Evolutionary conservation across 2,888 invertebrate genomes (phyloP), one percentile per base, ranked within the genome.

Genomic region (Drosophila trichaetosa): DNA sequence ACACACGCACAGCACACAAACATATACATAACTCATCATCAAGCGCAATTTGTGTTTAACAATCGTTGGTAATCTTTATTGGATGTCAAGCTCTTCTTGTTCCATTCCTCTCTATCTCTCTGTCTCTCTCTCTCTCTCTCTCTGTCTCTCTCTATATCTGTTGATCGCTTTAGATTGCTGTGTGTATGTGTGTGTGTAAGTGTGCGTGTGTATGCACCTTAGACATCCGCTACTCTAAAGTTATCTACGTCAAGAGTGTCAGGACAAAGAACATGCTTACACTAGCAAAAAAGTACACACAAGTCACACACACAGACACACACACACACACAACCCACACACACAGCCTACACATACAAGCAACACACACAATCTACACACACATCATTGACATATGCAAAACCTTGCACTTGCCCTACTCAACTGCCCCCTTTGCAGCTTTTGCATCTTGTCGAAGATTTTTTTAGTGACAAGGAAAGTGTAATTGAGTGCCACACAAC

Each of bases 51-150:
- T 85, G 87, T 87, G 87, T 87, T 87, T 85, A 85, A 85, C 84
- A 87, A 85, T 87, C 87, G 82, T 85, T 76, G 84, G 84, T 84
- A 84, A 85, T 85, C 87, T 85, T 85, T 87, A 85, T 85, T 84
- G 84, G 84, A 87, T 87, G 84, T 86, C 84, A 73, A 69, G 87
- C 77, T 69, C n/a, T n/a, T 40, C n/a, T 16, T 8, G 16, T 24
- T 46, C 21, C 46, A 24, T 7, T 24, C 6, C 21, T 31, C 11
- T 2, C 29, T 48, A 16, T 13, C 16, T 38, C n/a, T 5, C 33
- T 42, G 0, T 36, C 27, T 31, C 21, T 40, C 16, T 29, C 16
- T 36, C 42, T 6, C 7, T 10, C 7, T 38, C n/a, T 31, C 40
- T 11, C 49, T 13, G 8, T 16, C 11, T 36, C 16, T 8, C 29